Evolutionary conservation across 2,113 vertebrate species (phyloP).

Genomic region (Cynopterus brachyotis): DNA sequence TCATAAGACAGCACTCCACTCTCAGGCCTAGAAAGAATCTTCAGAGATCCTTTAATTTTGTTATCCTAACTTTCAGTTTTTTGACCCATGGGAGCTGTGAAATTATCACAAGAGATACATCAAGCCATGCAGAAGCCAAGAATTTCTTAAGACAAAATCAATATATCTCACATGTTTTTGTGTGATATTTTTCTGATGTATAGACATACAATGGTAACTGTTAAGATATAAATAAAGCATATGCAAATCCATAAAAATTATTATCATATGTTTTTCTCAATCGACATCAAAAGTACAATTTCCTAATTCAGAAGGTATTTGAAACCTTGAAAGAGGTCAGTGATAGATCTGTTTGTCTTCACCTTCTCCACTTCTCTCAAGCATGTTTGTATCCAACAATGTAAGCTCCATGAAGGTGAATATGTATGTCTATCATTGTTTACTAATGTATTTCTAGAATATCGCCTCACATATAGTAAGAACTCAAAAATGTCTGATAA

Average conservation of each 20-base stretch:
- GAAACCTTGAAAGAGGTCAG: neutral
- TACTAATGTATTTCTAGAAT: neutral
- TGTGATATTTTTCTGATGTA: neutral
- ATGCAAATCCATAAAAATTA: neutral
- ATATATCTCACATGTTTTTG: neutral
- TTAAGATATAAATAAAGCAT: slow-evolving; percentile 17
- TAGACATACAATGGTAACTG: neutral
- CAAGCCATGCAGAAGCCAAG: neutral
- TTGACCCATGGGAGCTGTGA: neutral
- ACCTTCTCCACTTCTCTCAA: neutral
- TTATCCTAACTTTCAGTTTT: neutral
- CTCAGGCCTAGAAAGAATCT: neutral
- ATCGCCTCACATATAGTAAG: neutral
- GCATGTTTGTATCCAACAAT: neutral
- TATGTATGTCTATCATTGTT: neutral
- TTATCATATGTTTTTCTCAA: neutral
- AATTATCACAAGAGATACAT: neutral
- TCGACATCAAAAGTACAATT: neutral
- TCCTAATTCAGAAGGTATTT: neutral
- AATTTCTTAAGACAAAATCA: neutral
- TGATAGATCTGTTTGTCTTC: neutral
- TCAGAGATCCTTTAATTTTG: neutral
- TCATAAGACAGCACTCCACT: neutral
- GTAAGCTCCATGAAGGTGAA: neutral
- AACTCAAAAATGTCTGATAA: neutral